These are phyloP conservation scores for Orthosia cruda DNA, from an alignment of 2,888 invertebrate species.

Conservation along the genomic window DNA sequence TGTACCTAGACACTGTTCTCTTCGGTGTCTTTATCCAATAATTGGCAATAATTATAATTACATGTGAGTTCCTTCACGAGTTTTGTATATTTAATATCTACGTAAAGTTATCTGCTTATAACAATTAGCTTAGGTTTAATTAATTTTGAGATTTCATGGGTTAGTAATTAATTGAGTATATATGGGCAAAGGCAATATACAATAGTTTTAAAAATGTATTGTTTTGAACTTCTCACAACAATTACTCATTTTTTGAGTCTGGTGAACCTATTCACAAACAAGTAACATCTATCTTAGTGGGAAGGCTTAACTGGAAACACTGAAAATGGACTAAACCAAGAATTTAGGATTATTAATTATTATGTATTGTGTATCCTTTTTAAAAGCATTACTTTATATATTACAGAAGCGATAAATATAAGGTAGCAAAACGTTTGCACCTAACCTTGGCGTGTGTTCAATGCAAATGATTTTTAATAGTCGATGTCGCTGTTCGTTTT, in stretches of 20 bases:
- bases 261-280: too few relatives aligned
- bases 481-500: background rate
- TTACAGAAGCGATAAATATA: background rate
- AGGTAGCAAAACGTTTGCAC: background rate
- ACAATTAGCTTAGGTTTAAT: background rate
- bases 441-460: slow-evolving; percentile 6
- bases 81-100: background rate
- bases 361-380: too few relatives aligned
- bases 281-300: too few relatives aligned
- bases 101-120: background rate
- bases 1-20: background rate
- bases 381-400: background rate
- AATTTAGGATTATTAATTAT: too few relatives aligned
- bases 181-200: too few relatives aligned
- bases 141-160: background rate
- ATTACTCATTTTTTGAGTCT: too few relatives aligned
- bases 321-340: too few relatives aligned
- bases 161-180: too few relatives aligned
- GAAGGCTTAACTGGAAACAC: too few relatives aligned
- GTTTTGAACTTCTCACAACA: too few relatives aligned
- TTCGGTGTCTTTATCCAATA: too few relatives aligned
- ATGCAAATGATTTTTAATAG: background rate
- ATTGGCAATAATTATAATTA: background rate
- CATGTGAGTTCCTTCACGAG: background rate
- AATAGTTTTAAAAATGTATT: too few relatives aligned